Base-by-base conservation (phyloP, 2,113 vertebrate genomes). In the Melanerpes formicivorus region DNA sequence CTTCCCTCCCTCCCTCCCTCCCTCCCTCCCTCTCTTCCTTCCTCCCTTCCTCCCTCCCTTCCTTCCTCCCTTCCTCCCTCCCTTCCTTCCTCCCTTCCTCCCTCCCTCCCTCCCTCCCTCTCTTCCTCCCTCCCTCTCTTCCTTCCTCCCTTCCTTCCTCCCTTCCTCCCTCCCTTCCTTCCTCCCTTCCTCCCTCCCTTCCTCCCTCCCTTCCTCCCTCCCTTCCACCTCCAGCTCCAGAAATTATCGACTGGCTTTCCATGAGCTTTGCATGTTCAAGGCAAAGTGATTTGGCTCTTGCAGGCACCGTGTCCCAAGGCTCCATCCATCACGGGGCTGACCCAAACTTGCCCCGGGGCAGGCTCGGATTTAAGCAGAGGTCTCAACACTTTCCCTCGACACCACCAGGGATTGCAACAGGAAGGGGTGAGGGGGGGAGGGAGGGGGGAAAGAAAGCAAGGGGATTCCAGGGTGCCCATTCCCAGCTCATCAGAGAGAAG, bases 251-350 rank as follows among this genome's bases (percentile, higher is more conserved):
- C 95, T 93, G 21, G 14, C 90, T 60, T 25, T 71, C 88, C 95
- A 94, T 26, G 75, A 95, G 95, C 93, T 96, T 95, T 96, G 95
- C 90, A 94, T 95, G 95, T 88, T 77, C 94, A 42, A 93, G 95
- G 95, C 64, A 44, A 94, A 95, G 89, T 48, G 93, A 71, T 85
- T 60, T 15, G 94, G 87, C 84, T 80, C 84, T 54, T 44, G 4
- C 84, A 71, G 91, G 87, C 92, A 8, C n/a, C 46, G 2, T 48
- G 21, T 48, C 77, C 83, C 80, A 1, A 44, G 71, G 92, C 88
- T 93, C 87, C 93, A 90, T 96, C 48, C 91, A 74, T 96, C 87
- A 5, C 17, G 3, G 93, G 27, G 75, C 91, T 56, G 90, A 37
- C 12, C 18, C 18, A 4, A 2, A 12, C n/a, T 72, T 1, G 8